These are phyloP conservation scores for Zonitis immaculata DNA, from an alignment of 2,888 invertebrate species.

Conservation along the genomic window DNA sequence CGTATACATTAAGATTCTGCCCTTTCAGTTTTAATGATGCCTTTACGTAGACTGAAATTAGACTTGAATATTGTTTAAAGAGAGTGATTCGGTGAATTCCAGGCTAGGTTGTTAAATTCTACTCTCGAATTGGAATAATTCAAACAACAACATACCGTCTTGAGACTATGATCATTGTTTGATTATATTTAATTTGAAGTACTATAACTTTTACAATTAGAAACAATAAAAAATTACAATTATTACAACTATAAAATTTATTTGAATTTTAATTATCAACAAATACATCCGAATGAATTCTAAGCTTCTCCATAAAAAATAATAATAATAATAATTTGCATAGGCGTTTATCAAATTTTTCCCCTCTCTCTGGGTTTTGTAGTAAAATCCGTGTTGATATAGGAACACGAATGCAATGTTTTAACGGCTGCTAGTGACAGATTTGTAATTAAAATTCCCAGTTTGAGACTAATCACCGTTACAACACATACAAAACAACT, in stretches of 20 bases:
- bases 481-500: neutral
- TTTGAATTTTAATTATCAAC: no score
- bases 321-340: no score
- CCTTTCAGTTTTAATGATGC: neutral
- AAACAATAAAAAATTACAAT: no score
- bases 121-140: neutral
- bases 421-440: conserved; percentile 37
- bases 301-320: no score
- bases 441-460: conserved; percentile 41
- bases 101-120: neutral
- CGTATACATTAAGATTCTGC: neutral
- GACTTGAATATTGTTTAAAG: neutral
- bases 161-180: no score
- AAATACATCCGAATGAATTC: no score
- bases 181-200: no score
- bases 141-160: neutral
- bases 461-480: conserved; percentile 36
- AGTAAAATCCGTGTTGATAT: neutral
- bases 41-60: neutral
- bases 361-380: neutral
- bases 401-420: conserved; percentile 17
- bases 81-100: neutral
- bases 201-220: no score
- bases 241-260: no score
- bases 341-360: neutral